phyloP scores from a whole-genome alignment of 2,113 vertebrate species.

The Lamprologus sp. region DNA sequence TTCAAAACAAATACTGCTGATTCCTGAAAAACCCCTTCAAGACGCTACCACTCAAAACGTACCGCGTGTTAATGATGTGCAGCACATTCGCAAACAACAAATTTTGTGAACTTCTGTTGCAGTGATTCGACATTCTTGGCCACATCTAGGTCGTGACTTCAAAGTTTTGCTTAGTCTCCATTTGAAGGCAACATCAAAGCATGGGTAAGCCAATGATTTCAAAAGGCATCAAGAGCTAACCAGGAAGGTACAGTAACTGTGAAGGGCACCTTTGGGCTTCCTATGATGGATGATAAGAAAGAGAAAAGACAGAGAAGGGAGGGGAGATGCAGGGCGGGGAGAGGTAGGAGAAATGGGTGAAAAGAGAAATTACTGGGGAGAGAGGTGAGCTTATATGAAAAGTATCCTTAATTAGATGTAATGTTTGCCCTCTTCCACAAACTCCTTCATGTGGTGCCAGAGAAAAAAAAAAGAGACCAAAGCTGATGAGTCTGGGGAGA shows the following conservation, averaged over 20 bases:
- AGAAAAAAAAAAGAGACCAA: constrained; percentile 34
- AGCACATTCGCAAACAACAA: background rate
- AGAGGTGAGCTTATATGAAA: constrained; percentile 44
- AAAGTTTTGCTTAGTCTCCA: constrained; percentile 45
- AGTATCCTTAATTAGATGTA: constrained; percentile 59
- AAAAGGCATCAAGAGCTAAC: constrained; percentile 52
- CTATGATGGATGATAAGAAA: constrained; percentile 56
- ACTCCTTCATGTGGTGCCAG: constrained; percentile 59
- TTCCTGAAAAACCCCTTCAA: constrained; percentile 15
- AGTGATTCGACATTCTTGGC: constrained; percentile 17
- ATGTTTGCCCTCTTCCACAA: constrained; percentile 52
- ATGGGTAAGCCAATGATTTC: constrained; percentile 43
- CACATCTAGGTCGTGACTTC: constrained; percentile 35
- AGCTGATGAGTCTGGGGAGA: constrained; percentile 59
- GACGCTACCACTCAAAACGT: background rate
- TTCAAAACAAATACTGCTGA: constrained; percentile 60
- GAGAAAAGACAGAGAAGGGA: constrained; percentile 4
- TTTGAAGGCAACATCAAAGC: constrained; percentile 63
- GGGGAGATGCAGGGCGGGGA: background rate
- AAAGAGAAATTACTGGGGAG: constrained; percentile 25
- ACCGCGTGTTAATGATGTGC: background rate
- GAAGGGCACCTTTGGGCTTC: constrained; percentile 61
- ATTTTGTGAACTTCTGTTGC: background rate
- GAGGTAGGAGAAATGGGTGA: background rate
- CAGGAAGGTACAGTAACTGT: constrained; percentile 51